phyloP scores from a whole-genome alignment of 2,113 vertebrate species.

The Rhodinocichla rosea region DNA sequence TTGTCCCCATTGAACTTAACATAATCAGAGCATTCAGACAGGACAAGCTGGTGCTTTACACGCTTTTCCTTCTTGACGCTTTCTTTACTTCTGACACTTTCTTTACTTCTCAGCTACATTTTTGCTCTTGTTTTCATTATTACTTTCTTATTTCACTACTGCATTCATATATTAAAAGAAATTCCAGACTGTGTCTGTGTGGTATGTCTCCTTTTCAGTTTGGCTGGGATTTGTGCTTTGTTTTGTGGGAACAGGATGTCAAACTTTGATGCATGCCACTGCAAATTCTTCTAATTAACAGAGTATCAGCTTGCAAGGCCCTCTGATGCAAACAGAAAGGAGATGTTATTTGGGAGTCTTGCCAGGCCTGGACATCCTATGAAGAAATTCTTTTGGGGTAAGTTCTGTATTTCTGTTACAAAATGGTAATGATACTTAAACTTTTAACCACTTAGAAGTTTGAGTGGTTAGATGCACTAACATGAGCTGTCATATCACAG shows the following conservation, averaged over 20 bases:
- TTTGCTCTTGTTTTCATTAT: background rate
- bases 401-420: background rate
- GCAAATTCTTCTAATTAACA: slow-evolving; percentile 65
- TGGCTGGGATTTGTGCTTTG: background rate
- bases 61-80: background rate
- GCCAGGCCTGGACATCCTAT: slow-evolving; percentile 91
- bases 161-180: background rate
- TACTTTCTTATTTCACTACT: background rate
- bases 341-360: slow-evolving; percentile 94
- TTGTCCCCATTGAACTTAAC: background rate
- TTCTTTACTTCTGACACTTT: background rate
- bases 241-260: background rate
- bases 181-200: background rate
- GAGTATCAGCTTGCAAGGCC: slow-evolving; percentile 92
- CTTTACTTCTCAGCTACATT: background rate
- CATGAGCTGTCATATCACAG: background rate
- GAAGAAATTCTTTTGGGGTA: slow-evolving; percentile 98
- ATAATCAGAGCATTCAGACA: no score
- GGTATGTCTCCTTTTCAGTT: background rate
- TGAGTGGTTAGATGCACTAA: background rate
- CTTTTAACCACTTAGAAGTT: background rate
- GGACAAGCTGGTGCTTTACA: background rate
- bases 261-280: background rate
- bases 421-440: background rate
- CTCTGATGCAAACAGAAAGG: slow-evolving; percentile 91